Conservation (phyloP, 2,797 vertebrate species). For the Cirrhinus mrigala region DNA sequence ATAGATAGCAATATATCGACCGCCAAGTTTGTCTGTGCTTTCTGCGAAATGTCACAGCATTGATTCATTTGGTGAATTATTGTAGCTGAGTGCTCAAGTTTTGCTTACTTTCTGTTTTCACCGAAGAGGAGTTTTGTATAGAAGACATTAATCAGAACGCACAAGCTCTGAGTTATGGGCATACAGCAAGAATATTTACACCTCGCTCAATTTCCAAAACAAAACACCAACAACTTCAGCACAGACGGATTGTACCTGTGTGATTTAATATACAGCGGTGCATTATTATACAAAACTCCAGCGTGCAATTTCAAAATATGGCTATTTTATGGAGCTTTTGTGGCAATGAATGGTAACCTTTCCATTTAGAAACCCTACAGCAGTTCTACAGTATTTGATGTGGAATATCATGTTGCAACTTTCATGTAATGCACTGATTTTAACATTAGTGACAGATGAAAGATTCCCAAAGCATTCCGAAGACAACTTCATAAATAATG, state of each 20-base stretch:
- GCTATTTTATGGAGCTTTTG: not conserved
- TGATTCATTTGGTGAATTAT: slow-evolving; percentile 42
- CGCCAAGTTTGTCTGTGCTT: slow-evolving; percentile 30
- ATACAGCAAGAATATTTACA: slow-evolving; percentile 15
- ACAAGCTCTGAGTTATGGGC: not conserved
- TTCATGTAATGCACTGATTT: slow-evolving; percentile 20
- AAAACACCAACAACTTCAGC: not conserved
- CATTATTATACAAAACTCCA: not conserved
- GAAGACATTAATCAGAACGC: not conserved
- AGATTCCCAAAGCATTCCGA: slow-evolving; percentile 31
- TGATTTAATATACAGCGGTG: too few species aligned
- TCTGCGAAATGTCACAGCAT: slow-evolving; percentile 46
- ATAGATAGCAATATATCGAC: slow-evolving; percentile 24
- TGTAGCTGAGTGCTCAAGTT: slow-evolving; percentile 32
- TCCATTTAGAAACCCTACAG: not conserved
- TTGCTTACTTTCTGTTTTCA: slow-evolving; percentile 22
- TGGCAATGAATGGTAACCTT: not conserved
- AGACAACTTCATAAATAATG: slow-evolving; percentile 38
- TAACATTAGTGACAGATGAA: slow-evolving; percentile 27
- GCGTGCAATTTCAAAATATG: not conserved
- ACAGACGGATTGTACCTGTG: not conserved
- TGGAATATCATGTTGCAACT: slow-evolving; percentile 4
- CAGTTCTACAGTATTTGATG: slow-evolving; percentile 2
- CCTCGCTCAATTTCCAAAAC: not conserved
- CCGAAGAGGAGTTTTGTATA: not conserved